phyloP scores from a whole-genome alignment of 2,113 vertebrate species.

The Arothron firmamentum region DNA sequence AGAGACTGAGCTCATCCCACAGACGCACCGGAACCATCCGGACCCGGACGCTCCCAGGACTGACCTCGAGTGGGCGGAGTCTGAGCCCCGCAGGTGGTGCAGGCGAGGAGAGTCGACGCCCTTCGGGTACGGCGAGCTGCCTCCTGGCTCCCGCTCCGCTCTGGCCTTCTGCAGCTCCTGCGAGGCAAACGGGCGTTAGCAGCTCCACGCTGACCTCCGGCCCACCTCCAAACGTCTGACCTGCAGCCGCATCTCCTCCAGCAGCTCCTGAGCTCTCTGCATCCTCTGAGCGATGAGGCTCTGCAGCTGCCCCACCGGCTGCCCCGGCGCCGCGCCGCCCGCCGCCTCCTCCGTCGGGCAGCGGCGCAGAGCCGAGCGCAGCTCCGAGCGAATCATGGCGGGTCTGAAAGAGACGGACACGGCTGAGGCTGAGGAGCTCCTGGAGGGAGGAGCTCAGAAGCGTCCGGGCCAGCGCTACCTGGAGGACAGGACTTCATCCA shows the following conservation, averaged over 20 bases:
- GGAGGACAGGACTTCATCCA: slow-evolving; percentile 84
- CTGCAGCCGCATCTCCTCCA: slow-evolving; percentile 86
- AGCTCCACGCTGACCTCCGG: too few relatives aligned
- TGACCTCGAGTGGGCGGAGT: slow-evolving; percentile 59
- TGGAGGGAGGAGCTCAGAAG: too few relatives aligned
- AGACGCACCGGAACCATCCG: too few relatives aligned
- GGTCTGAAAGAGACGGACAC: slow-evolving; percentile 48
- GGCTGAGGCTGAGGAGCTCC: too few relatives aligned
- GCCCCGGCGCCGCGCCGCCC: not conserved
- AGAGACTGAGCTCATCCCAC: too few relatives aligned
- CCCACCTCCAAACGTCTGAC: slow-evolving; percentile 37
- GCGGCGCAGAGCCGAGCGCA: slow-evolving; percentile 46
- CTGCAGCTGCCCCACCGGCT: slow-evolving; percentile 80
- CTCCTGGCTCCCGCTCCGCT: slow-evolving; percentile 46
- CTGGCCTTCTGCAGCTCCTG: slow-evolving; percentile 69
- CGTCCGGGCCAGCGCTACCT: slow-evolving; percentile 31
- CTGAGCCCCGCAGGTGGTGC: slow-evolving; percentile 55
- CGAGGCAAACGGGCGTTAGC: not conserved
- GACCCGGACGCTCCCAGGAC: too few relatives aligned
- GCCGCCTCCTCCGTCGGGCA: slow-evolving; percentile 71
- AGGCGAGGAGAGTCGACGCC: slow-evolving; percentile 63
- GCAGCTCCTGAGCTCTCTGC: slow-evolving; percentile 92
- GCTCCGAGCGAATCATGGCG: slow-evolving; percentile 46
- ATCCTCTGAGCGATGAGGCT: slow-evolving; percentile 90
- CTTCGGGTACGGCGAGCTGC: slow-evolving; percentile 50